Conservation (phyloP, 2,113 vertebrate genomes). For the Cygnus buccinator region DNA sequence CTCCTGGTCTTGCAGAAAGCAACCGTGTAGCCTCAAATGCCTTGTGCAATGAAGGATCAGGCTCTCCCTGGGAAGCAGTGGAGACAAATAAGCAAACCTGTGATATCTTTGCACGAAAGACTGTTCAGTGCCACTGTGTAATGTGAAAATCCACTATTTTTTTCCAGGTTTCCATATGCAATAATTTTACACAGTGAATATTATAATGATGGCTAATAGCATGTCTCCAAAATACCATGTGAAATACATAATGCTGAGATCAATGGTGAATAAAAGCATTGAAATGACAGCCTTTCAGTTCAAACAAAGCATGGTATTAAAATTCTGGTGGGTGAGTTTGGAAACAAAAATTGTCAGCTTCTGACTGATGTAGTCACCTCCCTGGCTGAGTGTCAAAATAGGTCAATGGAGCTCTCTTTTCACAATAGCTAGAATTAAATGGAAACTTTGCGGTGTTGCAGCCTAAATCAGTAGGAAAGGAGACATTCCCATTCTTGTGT, state of each 20-base stretch:
- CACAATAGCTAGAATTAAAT: slow-evolving; percentile 61
- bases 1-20: neutral
- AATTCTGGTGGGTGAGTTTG: slow-evolving; percentile 62
- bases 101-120: neutral
- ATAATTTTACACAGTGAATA: neutral
- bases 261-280: neutral
- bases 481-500: neutral
- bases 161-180: neutral
- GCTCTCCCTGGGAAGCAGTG: neutral
- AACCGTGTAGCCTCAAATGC: neutral
- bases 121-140: rapidly evolving
- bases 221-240: neutral
- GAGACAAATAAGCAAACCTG: neutral
- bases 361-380: slow-evolving; percentile 70
- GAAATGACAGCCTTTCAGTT: slow-evolving; percentile 25
- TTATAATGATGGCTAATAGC: neutral
- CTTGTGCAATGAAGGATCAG: neutral
- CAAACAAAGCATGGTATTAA: slow-evolving; percentile 24
- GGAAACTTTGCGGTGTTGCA: slow-evolving; percentile 48
- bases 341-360: slow-evolving; percentile 60
- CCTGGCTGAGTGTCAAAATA: slow-evolving; percentile 48
- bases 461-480: neutral
- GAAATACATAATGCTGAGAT: slow-evolving; percentile 6
- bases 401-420: slow-evolving; percentile 64
- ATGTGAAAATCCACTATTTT: neutral